A percentile compares a stretch with the other conserved stretches of the same genome.
phyloP scores from a whole-genome alignment of 2,113 vertebrate genomes.

The Callorhinus ursinus region DNA sequence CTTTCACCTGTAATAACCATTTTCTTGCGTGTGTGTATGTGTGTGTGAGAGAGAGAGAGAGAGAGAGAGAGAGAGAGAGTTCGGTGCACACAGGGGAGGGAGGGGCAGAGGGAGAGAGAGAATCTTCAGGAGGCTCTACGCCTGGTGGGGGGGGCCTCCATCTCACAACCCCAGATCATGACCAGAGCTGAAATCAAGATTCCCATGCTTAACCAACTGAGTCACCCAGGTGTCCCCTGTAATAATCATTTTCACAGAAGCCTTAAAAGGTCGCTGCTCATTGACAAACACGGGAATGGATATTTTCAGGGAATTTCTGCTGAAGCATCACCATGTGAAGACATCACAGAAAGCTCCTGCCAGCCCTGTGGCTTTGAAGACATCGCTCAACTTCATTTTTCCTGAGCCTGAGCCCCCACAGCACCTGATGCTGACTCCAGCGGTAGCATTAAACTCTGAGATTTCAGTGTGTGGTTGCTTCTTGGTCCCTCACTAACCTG shows the following conservation, averaged over 20 bases:
- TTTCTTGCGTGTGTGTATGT: neutral
- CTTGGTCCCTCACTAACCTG: neutral
- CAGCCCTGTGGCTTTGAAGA: neutral
- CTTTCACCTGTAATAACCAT: neutral
- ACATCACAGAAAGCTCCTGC: neutral
- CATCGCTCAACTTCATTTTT: neutral
- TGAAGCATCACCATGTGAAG: neutral
- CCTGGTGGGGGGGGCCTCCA: neutral
- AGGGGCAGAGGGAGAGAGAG: neutral
- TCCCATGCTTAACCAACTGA: neutral
- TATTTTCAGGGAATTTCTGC: neutral
- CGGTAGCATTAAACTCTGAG: rapidly evolving
- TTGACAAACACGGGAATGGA: neutral
- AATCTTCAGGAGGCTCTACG: neutral
- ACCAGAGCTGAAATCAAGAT: neutral
- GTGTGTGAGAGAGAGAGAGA: too few species aligned
- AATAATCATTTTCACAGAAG: neutral
- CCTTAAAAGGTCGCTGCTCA: neutral
- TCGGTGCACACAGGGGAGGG: neutral
- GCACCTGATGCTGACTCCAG: neutral
- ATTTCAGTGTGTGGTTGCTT: neutral
- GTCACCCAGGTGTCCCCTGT: neutral
- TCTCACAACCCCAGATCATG: neutral
- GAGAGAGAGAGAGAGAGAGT: neutral
- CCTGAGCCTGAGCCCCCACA: neutral